Base-by-base conservation (phyloP, 2,888 invertebrate genomes). In the Brenthis daphne region DNA sequence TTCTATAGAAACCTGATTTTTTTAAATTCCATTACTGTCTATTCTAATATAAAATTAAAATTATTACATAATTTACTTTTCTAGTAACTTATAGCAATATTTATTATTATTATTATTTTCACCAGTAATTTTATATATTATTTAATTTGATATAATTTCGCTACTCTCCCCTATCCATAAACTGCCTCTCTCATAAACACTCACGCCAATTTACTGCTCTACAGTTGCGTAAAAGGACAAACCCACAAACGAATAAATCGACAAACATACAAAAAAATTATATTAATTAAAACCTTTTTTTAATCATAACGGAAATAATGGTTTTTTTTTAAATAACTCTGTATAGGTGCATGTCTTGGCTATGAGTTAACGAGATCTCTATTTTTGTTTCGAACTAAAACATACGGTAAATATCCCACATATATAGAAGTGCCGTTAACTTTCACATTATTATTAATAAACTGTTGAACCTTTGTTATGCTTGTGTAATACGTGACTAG, bases 401-500 rank as follows among this genome's bases (percentile, higher is more conserved):
- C 6, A 50, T 29, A 64, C 8, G n/a, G 37, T 65, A 20, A 53
- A 43, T 51, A 53, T 65, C 13, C n/a, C 50, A 65, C 61, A 53
- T 13, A 20, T 24, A 58, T 14, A 24, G 29, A 56, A 65, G 57
- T 61, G 11, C 75, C 68, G 73, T 73, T 75, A 74, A 69, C 68
- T 77, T 74, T 72, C 74, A 68, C 69, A 68, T 70, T 68, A 71
- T 68, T 71, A 70, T 75, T 77, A 73, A 70, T 73, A 73, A 67
- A 65, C 64, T 72, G 64, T 65, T 70, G 65, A 67, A 56, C 68
- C 64, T 74, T 74, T 75, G 73, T 83, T 81, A 80, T 80, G 83
- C 76, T 77, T 71, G 67, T 73, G 68, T 60, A 51, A 77, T 67
- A 85, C 89, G 89, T 87, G 89, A 85, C 80, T 76, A 67, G 77